Conservation (phyloP, 2,888 invertebrate species). For the Limnephilus lunatus region DNA sequence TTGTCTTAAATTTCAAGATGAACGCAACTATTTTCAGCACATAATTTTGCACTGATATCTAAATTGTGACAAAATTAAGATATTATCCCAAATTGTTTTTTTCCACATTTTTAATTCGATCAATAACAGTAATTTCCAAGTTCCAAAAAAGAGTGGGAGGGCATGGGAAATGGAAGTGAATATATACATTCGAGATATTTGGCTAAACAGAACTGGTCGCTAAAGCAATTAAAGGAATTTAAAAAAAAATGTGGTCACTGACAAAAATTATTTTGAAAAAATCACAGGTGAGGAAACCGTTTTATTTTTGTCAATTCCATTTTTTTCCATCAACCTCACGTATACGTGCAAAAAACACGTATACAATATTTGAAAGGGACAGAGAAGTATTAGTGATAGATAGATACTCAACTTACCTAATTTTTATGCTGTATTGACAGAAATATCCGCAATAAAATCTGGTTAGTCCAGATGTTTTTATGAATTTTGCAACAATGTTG, state of each 20-base stretch:
- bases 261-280: background rate
- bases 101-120: too few species aligned
- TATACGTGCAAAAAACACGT: background rate
- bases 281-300: background rate
- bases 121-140: too few species aligned
- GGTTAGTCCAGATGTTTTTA: background rate
- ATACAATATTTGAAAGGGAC: background rate
- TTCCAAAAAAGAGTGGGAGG: background rate
- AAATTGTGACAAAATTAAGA: too few species aligned
- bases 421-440: background rate
- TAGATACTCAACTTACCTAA: background rate
- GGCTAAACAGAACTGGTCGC: too few species aligned
- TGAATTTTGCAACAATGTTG: background rate
- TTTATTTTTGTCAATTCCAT: background rate
- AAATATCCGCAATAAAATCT: background rate
- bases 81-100: too few species aligned
- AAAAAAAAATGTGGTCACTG: too few species aligned
- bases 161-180: background rate
- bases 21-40: too few species aligned
- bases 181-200: too few species aligned
- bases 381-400: background rate
- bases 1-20: too few species aligned
- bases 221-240: too few species aligned
- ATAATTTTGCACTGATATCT: too few species aligned
- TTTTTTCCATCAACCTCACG: background rate